These are phyloP conservation scores for Gorsachius magnificus DNA, from an alignment of 2,797 vertebrate species.

Conservation along the genomic window DNA sequence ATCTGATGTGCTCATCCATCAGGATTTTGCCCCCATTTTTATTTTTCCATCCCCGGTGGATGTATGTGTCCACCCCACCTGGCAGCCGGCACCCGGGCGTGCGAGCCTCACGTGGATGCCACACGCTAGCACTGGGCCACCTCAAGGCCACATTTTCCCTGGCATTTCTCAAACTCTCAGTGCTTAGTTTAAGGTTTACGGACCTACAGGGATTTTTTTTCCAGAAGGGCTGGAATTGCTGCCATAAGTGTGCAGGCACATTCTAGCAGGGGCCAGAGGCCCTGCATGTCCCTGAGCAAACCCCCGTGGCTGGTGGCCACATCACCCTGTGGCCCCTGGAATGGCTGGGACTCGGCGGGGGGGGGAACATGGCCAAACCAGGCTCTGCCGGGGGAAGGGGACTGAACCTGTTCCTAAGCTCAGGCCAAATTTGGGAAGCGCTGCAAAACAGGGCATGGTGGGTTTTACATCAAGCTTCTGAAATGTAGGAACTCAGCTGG, in stretches of 20 bases:
- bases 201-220: not conserved
- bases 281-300: rapidly evolving
- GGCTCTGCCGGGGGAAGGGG: not conserved
- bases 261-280: rapidly evolving
- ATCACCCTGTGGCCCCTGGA: not conserved
- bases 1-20: not conserved
- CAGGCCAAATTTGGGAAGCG: not conserved
- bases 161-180: not conserved
- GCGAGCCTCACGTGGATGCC: rapidly evolving
- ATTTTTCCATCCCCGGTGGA: not conserved
- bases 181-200: not conserved
- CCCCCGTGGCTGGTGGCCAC: rapidly evolving
- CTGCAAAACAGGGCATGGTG: not conserved
- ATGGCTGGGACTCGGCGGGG: too few species aligned
- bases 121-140: rapidly evolving
- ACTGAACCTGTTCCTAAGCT: too few species aligned
- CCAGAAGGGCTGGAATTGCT: not conserved
- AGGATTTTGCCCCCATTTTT: not conserved
- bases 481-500: rapidly evolving
- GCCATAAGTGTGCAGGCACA: not conserved
- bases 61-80: not conserved
- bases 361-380: not conserved
- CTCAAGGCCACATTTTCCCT: not conserved
- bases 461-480: not conserved
- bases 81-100: not conserved